phyloP scores from a whole-genome alignment of 2,888 invertebrate species.

The Cristatella mucedo region DNA sequence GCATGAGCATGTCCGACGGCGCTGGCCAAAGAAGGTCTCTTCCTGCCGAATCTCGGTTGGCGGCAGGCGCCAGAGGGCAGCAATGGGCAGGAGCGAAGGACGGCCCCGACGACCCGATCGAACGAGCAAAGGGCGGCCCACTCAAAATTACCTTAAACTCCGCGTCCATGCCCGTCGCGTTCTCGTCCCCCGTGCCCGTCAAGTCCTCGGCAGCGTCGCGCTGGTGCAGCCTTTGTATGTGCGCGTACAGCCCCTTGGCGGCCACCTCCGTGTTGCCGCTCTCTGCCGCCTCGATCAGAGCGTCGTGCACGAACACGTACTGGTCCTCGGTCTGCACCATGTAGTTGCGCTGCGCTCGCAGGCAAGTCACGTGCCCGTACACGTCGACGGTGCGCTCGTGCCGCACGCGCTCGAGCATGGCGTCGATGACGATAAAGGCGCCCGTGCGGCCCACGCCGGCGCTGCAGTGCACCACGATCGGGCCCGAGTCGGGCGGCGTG shows the following conservation, averaged over 20 bases:
- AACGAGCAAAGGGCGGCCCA: too few relatives aligned
- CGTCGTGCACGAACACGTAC: slow-evolving; percentile 97
- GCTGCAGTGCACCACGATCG: slow-evolving; percentile 79
- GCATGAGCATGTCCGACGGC: too few relatives aligned
- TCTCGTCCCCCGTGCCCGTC: too few relatives aligned
- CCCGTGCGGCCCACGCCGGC: slow-evolving; percentile 81
- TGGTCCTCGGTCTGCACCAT: slow-evolving; percentile 97
- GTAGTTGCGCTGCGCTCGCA: slow-evolving; percentile 92
- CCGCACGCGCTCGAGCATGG: slow-evolving; percentile 89
- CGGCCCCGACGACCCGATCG: too few relatives aligned
- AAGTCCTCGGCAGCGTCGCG: slow-evolving; percentile 42
- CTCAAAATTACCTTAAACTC: slow-evolving; percentile 34
- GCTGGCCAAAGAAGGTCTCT: too few relatives aligned
- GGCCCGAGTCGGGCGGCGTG: slow-evolving; percentile 73
- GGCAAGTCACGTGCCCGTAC: slow-evolving; percentile 93
- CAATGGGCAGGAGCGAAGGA: too few relatives aligned
- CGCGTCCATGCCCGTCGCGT: slow-evolving; percentile 36
- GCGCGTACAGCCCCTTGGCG: slow-evolving; percentile 77
- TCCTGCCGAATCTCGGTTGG: too few relatives aligned
- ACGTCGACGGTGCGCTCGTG: slow-evolving; percentile 97
- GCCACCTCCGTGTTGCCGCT: slow-evolving; percentile 93
- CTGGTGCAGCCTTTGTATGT: slow-evolving; percentile 84
- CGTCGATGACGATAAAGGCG: slow-evolving; percentile 96
- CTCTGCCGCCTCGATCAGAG: slow-evolving; percentile 82
- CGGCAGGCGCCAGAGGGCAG: too few relatives aligned